These are phyloP conservation scores for Sorex fumeus DNA, from an alignment of 2,113 vertebrate species.

Conservation along the genomic window DNA sequence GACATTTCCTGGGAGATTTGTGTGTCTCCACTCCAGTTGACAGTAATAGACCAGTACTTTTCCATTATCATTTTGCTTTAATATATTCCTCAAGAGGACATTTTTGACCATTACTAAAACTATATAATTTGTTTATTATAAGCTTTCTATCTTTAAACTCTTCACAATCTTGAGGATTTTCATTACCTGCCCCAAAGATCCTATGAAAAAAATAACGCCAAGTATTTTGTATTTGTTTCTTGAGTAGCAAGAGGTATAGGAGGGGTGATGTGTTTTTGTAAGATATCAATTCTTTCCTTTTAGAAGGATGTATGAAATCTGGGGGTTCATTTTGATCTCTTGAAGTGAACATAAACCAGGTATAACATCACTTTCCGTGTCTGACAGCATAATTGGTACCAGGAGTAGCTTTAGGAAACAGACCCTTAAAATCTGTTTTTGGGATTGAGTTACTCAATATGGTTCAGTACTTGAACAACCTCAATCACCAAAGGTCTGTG, in stretches of 20 bases:
- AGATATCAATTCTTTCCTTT: constrained; percentile 41
- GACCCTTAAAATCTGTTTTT: constrained; percentile 56
- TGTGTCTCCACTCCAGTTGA: neutral
- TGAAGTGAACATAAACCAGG: constrained; percentile 47
- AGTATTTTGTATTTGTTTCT: constrained; percentile 36
- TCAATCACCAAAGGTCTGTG: neutral
- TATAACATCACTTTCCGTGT: constrained; percentile 36
- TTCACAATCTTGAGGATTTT: constrained; percentile 52
- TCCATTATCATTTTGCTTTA: neutral
- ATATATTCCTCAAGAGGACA: neutral
- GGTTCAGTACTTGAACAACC: neutral
- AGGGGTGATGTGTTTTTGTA: neutral
- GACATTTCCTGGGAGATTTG: neutral
- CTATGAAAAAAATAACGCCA: neutral
- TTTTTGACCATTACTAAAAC: constrained; percentile 42
- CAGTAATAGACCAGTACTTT: neutral
- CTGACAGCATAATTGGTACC: constrained; percentile 61
- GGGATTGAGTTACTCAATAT: neutral
- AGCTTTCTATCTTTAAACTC: constrained; percentile 37
- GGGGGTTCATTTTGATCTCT: constrained; percentile 19
- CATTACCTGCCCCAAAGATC: constrained; percentile 34
- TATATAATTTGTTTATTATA: constrained; percentile 38
- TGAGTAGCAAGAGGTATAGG: constrained; percentile 47
- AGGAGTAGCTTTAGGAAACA: constrained; percentile 64
- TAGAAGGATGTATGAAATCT: constrained; percentile 23